These are phyloP conservation scores for Tetragonula carbonaria DNA, from an alignment of 2,888 invertebrate genomes.

Conservation along the genomic window DNA sequence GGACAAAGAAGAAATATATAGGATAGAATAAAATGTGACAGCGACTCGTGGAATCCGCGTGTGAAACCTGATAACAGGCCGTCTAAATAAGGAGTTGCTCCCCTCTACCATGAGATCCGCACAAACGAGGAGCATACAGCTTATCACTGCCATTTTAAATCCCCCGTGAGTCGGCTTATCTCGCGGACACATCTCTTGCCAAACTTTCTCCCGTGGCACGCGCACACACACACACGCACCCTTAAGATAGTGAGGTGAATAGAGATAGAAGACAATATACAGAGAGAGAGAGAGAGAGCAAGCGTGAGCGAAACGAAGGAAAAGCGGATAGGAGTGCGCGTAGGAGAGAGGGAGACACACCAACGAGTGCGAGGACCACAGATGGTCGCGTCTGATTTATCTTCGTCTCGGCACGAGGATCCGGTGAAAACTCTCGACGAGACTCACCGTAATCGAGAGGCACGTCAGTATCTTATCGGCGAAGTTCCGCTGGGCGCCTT, in stretches of 20 bases:
- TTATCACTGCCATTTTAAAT: slow-evolving; percentile 83
- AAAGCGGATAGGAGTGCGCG: slow-evolving; percentile 32
- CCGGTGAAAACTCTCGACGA: slow-evolving; percentile 38
- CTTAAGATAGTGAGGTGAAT: slow-evolving; percentile 42
- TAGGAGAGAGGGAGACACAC: slow-evolving; percentile 43
- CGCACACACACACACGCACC: slow-evolving; percentile 65
- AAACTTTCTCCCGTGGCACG: slow-evolving; percentile 81
- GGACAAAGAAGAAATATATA: slow-evolving; percentile 17
- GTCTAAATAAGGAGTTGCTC: slow-evolving; percentile 82
- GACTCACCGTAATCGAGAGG: slow-evolving; percentile 81
- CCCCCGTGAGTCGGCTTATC: slow-evolving; percentile 80
- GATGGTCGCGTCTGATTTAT: slow-evolving; percentile 69
- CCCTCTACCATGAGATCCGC: slow-evolving; percentile 63
- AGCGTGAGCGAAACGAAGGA: slow-evolving; percentile 27
- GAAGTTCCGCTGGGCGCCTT: slow-evolving; percentile 89
- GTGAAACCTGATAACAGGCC: slow-evolving; percentile 84
- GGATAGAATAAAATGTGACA: slow-evolving; percentile 57
- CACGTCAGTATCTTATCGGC: slow-evolving; percentile 87
- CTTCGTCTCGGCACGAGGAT: slow-evolving; percentile 53
- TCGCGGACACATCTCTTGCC: slow-evolving; percentile 83
- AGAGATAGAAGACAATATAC: slow-evolving; percentile 43
- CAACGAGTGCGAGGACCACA: slow-evolving; percentile 56
- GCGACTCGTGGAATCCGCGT: slow-evolving; percentile 73
- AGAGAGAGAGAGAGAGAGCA: slow-evolving; percentile 21
- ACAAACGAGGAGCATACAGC: slow-evolving; percentile 65